Evolutionary conservation across 2,888 invertebrate genomes (phyloP).

Genomic region (Cinara cedri): DNA sequence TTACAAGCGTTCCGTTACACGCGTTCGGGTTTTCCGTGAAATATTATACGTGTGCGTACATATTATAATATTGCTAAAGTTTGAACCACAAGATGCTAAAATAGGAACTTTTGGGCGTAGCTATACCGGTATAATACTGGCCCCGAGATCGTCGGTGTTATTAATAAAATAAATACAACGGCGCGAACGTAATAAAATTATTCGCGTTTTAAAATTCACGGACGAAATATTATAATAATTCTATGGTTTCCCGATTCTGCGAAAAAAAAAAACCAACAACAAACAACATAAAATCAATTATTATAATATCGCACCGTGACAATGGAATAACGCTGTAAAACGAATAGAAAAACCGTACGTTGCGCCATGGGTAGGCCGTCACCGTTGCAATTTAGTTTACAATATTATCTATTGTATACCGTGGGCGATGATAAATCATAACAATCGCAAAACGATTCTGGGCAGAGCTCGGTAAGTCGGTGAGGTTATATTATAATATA

Average conservation of each 20-base stretch:
- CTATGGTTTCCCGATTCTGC: constrained; percentile 12
- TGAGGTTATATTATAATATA: too few species aligned
- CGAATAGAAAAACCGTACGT: too few species aligned
- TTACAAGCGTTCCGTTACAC: constrained; percentile 1
- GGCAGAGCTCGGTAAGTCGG: too few species aligned
- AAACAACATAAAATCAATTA: too few species aligned
- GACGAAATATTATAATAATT: background rate
- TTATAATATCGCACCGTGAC: too few species aligned
- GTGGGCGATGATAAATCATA: too few species aligned
- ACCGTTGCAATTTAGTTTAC: too few species aligned
- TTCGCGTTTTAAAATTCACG: background rate
- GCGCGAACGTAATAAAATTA: constrained; percentile 39
- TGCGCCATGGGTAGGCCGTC: too few species aligned
- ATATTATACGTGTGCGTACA: background rate
- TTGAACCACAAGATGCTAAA: constrained; percentile 42
- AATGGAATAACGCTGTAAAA: too few species aligned
- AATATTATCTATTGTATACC: too few species aligned
- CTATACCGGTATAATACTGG: constrained; percentile 4
- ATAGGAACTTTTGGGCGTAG: constrained; percentile 42
- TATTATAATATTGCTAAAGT: constrained; percentile 55
- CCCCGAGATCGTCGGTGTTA: constrained; percentile 39
- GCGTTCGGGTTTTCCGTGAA: constrained; percentile 48
- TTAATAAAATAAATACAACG: constrained; percentile 35
- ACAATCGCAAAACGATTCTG: too few species aligned
- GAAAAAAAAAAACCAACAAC: too few species aligned